These are phyloP conservation scores for Ooceraea biroi DNA, from an alignment of 1,140 invertebrate genomes.

Conservation along the genomic window DNA sequence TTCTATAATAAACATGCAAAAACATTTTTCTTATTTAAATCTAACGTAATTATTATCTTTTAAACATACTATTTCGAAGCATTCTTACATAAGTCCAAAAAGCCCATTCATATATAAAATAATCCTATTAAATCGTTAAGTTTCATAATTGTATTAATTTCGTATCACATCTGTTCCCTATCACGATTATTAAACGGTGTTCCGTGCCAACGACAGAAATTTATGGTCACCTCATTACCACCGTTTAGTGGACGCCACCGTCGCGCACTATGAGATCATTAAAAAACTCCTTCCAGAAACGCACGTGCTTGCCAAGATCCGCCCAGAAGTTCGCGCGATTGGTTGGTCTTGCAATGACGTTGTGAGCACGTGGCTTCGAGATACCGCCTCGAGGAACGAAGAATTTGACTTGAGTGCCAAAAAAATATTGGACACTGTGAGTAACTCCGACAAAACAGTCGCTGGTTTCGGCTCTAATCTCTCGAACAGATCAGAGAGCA, in stretches of 20 bases:
- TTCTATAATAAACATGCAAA: background rate
- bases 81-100: background rate
- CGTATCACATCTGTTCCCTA: slow-evolving; percentile 38
- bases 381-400: slow-evolving; percentile 76
- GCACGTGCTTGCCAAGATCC: slow-evolving; percentile 82
- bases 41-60: background rate
- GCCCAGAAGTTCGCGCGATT: slow-evolving; percentile 75
- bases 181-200: slow-evolving; percentile 74
- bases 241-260: slow-evolving; percentile 76
- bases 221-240: slow-evolving; percentile 80
- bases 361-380: slow-evolving; percentile 76
- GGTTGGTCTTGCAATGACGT: slow-evolving; percentile 71
- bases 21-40: slow-evolving; percentile 10
- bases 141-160: slow-evolving; percentile 60
- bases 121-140: slow-evolving; percentile 24
- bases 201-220: slow-evolving; percentile 74
- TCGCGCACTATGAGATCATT: slow-evolving; percentile 79
- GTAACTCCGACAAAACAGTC: slow-evolving; percentile 72
- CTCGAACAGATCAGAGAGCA: slow-evolving; percentile 65
- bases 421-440: slow-evolving; percentile 74
- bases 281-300: slow-evolving; percentile 74
- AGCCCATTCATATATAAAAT: background rate
- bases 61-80: slow-evolving; percentile 27
- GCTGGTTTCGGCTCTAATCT: slow-evolving; percentile 70
- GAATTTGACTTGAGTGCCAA: slow-evolving; percentile 77